A percentile compares a stretch with the other conserved stretches of the same genome.
Evolutionary conservation across 2,113 vertebrate genomes (phyloP).

Genomic region (Phyllostomus hastatus): DNA sequence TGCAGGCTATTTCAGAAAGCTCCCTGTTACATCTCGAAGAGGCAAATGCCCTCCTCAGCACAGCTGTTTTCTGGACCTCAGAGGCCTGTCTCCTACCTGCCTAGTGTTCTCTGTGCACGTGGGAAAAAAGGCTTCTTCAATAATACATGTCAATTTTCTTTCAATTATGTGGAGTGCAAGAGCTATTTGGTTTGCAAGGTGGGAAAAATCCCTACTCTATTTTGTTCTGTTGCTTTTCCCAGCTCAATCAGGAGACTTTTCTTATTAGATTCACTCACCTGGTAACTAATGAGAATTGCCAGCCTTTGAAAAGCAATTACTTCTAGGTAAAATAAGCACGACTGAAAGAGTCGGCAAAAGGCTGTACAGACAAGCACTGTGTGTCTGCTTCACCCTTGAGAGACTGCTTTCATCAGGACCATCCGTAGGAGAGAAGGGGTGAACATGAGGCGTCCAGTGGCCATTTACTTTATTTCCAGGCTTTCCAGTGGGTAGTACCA

Average conservation of each 20-base stretch:
- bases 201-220: not conserved
- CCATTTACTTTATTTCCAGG: not conserved
- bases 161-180: not conserved
- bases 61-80: not conserved
- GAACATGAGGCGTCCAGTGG: not conserved
- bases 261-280: constrained; percentile 57
- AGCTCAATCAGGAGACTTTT: constrained; percentile 23
- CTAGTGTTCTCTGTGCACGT: not conserved
- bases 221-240: constrained; percentile 53
- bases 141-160: constrained; percentile 21
- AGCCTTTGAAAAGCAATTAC: constrained; percentile 62
- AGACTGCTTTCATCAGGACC: not conserved
- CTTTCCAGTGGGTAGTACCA: not conserved
- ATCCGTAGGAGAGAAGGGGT: not conserved
- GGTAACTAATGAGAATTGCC: constrained; percentile 55
- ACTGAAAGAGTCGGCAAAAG: constrained; percentile 37
- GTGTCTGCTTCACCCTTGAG: constrained; percentile 24
- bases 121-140: not conserved
- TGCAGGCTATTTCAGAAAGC: not conserved
- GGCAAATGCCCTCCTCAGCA: not conserved
- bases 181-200: not conserved
- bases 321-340: constrained; percentile 59
- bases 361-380: not conserved
- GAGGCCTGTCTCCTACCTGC: not conserved
- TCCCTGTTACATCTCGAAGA: not conserved